phyloP scores from a whole-genome alignment of 92 coral and sea anemone species.

The Heteractis magnifica region DNA sequence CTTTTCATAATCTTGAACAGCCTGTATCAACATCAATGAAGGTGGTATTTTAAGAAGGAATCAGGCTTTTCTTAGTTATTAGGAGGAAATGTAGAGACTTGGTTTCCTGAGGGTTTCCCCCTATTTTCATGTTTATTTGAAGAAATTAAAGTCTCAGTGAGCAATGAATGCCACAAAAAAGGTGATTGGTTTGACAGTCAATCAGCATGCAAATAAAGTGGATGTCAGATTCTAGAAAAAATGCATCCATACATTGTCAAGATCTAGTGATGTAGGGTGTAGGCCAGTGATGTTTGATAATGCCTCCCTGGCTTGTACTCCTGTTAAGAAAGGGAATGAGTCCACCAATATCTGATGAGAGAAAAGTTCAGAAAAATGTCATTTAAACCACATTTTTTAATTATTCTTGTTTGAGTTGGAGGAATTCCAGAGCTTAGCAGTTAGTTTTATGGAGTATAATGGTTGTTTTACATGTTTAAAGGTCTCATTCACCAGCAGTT shows the following conservation, averaged over 20 bases:
- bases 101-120: too few relatives aligned
- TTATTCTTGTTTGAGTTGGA: too few relatives aligned
- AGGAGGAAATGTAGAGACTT: too few relatives aligned
- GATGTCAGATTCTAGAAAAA: neutral
- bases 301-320: conserved; percentile 47
- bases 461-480: too few relatives aligned
- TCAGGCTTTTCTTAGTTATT: too few relatives aligned
- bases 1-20: conserved; percentile 33
- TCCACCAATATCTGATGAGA: conserved; percentile 57
- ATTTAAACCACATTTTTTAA: neutral
- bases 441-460: too few relatives aligned
- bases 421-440: too few relatives aligned
- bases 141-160: too few relatives aligned
- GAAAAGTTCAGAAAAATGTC: neutral
- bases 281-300: conserved; percentile 70
- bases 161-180: neutral
- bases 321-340: conserved; percentile 43
- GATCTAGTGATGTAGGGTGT: conserved; percentile 31
- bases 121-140: too few relatives aligned
- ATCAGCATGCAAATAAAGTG: neutral
- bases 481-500: too few relatives aligned
- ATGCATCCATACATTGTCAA: conserved; percentile 46
- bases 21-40: conserved; percentile 1
- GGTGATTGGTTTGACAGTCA: neutral
- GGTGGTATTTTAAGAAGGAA: too few relatives aligned